Conservation (phyloP, 2,797 vertebrate species). For the Phoxinus dragarum region DNA sequence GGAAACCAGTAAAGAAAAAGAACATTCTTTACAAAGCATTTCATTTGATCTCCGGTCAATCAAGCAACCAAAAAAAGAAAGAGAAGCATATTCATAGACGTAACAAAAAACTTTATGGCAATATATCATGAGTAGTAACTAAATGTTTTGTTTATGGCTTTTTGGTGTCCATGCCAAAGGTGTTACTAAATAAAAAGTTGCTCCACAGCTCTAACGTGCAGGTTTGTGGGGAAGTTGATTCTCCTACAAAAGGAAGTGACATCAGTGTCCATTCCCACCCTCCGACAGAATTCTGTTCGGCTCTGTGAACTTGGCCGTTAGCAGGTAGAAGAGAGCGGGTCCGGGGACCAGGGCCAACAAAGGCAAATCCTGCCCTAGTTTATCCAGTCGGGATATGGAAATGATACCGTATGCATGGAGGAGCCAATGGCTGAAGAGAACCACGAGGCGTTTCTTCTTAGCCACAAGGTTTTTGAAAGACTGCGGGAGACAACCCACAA, state of each 20-base stretch:
- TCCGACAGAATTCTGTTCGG: conserved; percentile 93
- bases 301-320: conserved; percentile 94
- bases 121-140: neutral
- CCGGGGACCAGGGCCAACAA: conserved; percentile 92
- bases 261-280: conserved; percentile 89
- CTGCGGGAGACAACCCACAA: conserved; percentile 68
- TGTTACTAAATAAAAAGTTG: neutral
- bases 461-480: conserved; percentile 92
- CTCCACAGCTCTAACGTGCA: neutral
- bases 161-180: conserved; percentile 14
- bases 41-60: neutral
- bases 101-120: neutral
- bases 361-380: conserved; percentile 90
- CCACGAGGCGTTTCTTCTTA: conserved; percentile 95
- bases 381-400: conserved; percentile 95
- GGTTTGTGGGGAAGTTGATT: neutral
- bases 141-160: conserved; percentile 13
- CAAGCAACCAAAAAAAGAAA: neutral
- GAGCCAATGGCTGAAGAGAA: conserved; percentile 97
- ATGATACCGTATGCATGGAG: conserved; percentile 97
- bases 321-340: conserved; percentile 93
- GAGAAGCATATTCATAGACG: neutral
- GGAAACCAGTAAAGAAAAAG: neutral
- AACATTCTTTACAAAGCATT: neutral
- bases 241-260: conserved; percentile 3